These are phyloP conservation scores for Cricetomys ansorgei DNA, from an alignment of 2,113 vertebrate species.

Conservation along the genomic window DNA sequence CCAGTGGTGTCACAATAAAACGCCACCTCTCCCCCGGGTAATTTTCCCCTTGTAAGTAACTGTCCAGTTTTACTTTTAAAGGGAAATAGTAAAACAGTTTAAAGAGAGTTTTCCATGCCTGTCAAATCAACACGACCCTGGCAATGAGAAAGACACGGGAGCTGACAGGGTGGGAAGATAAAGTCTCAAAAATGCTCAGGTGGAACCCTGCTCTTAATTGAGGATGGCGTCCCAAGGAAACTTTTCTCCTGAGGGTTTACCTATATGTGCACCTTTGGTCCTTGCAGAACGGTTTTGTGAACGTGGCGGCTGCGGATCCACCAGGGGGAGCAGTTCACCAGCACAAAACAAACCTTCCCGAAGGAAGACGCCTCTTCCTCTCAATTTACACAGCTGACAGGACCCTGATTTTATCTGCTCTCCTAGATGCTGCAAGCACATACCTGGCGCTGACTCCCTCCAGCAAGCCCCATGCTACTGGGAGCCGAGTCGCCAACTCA, in stretches of 20 bases:
- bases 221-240: slow-evolving; percentile 49
- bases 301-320: slow-evolving; percentile 72
- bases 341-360: slow-evolving; percentile 82
- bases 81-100: not conserved
- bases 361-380: slow-evolving; percentile 82
- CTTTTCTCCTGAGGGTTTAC: slow-evolving; percentile 16
- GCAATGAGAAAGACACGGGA: slow-evolving; percentile 45
- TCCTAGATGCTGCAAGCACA: slow-evolving; percentile 82
- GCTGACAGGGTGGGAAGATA: not conserved
- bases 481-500: not conserved
- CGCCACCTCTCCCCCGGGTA: not conserved
- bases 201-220: not conserved
- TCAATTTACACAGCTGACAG: slow-evolving; percentile 85
- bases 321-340: slow-evolving; percentile 91
- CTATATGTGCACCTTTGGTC: slow-evolving; percentile 40
- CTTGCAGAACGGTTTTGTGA: accelerated
- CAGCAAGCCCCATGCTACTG: slow-evolving; percentile 73
- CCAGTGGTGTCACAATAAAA: slow-evolving; percentile 5
- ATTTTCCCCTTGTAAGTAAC: not conserved
- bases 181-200: not conserved
- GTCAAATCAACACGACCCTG: not conserved
- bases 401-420: slow-evolving; percentile 86
- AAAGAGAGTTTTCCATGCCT: not conserved
- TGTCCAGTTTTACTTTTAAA: not conserved
- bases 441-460: slow-evolving; percentile 83